Conservation (phyloP, 1,140 invertebrate genomes). For the Mactra quadrangularis region DNA sequence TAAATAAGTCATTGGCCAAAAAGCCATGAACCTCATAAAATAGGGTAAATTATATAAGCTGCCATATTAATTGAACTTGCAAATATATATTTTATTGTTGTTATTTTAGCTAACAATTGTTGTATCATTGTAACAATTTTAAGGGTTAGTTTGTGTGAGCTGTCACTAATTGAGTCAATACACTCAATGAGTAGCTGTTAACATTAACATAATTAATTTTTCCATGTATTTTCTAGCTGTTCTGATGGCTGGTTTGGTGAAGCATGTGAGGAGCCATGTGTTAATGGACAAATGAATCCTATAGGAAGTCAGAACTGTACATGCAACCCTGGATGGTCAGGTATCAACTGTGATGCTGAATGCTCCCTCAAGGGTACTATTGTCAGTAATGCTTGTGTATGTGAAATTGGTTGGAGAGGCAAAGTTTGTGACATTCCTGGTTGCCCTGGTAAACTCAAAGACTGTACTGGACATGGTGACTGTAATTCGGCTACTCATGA, state of each 20-base stretch:
- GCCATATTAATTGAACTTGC: too few species aligned
- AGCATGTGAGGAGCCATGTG: constrained; percentile 70
- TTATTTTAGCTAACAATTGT: too few species aligned
- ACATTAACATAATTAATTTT: background rate
- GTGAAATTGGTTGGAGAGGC: constrained; percentile 74
- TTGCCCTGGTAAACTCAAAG: constrained; percentile 69
- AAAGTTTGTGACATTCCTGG: constrained; percentile 72
- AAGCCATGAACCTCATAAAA: too few species aligned
- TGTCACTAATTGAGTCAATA: too few species aligned
- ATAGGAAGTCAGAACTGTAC: constrained; percentile 70
- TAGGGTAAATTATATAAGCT: too few species aligned
- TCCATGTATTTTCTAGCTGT: constrained; percentile 44
- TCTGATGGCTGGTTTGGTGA: constrained; percentile 65
- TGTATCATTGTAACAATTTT: too few species aligned
- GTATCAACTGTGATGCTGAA: constrained; percentile 74
- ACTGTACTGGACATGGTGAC: constrained; percentile 73
- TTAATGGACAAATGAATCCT: constrained; percentile 69
- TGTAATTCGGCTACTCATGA: constrained; percentile 72
- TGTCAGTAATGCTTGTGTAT: constrained; percentile 63
- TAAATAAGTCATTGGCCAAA: too few species aligned
- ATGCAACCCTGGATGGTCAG: constrained; percentile 74
- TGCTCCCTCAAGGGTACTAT: constrained; percentile 74
- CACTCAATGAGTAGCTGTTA: too few species aligned
- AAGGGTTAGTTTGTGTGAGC: too few species aligned
- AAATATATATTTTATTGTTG: too few species aligned